phyloP scores from a whole-genome alignment of 2,797 vertebrate genomes.

The Takifugu ocellatus region DNA sequence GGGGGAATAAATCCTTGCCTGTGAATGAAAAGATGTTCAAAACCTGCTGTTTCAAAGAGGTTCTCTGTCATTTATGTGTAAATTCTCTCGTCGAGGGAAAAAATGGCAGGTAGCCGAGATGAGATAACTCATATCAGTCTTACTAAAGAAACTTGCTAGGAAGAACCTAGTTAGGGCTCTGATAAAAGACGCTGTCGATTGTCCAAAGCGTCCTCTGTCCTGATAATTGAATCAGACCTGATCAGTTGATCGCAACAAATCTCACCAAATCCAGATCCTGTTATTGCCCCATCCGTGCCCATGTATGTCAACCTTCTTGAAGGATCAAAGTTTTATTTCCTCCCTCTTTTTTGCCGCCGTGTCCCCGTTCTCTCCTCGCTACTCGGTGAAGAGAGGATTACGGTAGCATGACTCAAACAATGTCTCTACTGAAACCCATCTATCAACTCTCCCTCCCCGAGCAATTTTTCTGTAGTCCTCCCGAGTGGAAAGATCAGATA shows the following conservation, averaged over 20 bases:
- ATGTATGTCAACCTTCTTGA: constrained; percentile 23
- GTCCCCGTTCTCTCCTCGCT: constrained; percentile 28
- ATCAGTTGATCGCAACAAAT: constrained; percentile 1
- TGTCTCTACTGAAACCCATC: constrained; percentile 58
- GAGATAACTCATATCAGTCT: constrained; percentile 48
- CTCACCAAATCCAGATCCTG: constrained; percentile 8
- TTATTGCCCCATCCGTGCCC: constrained; percentile 10
- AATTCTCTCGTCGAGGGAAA: constrained; percentile 38
- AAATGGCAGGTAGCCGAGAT: constrained; percentile 32
- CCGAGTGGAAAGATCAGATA: constrained; percentile 59
- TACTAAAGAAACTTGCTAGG: constrained; percentile 43
- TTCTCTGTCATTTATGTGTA: constrained; percentile 53
- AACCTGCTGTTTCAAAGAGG: constrained; percentile 5
- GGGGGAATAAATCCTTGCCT: constrained; percentile 5
- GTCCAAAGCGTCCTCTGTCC: constrained; percentile 9
- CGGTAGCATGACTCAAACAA: constrained; percentile 43
- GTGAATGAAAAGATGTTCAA: constrained; percentile 12
- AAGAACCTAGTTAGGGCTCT: constrained; percentile 37
- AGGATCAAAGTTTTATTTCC: constrained; percentile 38
- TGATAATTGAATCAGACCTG: no score
- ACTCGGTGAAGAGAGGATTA: constrained; percentile 56
- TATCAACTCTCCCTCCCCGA: constrained; percentile 49
- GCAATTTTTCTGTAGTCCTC: constrained; percentile 49
- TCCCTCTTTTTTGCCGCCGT: background rate
- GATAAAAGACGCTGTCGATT: constrained; percentile 45